Evolutionary conservation across 2,888 invertebrate genomes (phyloP).

Genomic region (Leucophora obtusa): DNA sequence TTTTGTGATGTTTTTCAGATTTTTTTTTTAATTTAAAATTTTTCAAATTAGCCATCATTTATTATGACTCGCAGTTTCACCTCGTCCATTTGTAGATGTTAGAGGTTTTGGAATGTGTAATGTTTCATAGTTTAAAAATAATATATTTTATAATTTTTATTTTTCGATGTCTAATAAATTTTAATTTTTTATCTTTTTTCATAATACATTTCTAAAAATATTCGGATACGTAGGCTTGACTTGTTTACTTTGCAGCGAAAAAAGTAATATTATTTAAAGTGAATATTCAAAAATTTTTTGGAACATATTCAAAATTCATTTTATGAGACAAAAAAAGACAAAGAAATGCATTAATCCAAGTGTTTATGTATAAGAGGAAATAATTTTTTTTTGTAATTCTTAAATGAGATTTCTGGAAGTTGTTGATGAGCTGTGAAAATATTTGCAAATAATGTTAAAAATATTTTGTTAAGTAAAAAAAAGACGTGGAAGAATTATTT

Average conservation of each 20-base stretch:
- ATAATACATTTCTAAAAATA: conserved; percentile 55
- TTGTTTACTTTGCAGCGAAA: conserved; percentile 46
- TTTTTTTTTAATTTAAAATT: conserved; percentile 26
- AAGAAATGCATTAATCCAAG: not conserved
- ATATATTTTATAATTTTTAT: conserved; percentile 30
- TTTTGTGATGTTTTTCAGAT: conserved; percentile 16
- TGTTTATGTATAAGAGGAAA: no score
- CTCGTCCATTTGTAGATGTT: conserved; percentile 43
- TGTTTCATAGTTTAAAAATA: conserved; percentile 73
- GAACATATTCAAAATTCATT: not conserved
- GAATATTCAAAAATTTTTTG: not conserved
- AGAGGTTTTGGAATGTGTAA: conserved; percentile 75
- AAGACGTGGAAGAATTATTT: no score
- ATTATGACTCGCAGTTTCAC: conserved; percentile 54
- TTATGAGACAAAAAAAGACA: not conserved
- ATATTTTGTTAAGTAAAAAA: no score
- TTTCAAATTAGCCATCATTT: conserved; percentile 60
- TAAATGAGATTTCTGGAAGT: no score
- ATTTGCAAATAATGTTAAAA: no score
- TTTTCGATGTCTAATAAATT: conserved; percentile 56
- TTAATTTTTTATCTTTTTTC: conserved; percentile 45
- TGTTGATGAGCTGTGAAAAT: no score
- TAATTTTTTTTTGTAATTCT: no score
- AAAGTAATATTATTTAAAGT: conserved; percentile 4
- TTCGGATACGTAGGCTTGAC: conserved; percentile 45